A percentile compares a stretch with the other conserved stretches of the same genome.
phyloP scores from a whole-genome alignment of 2,797 vertebrate species.

The Eleutherodactylus coqui region DNA sequence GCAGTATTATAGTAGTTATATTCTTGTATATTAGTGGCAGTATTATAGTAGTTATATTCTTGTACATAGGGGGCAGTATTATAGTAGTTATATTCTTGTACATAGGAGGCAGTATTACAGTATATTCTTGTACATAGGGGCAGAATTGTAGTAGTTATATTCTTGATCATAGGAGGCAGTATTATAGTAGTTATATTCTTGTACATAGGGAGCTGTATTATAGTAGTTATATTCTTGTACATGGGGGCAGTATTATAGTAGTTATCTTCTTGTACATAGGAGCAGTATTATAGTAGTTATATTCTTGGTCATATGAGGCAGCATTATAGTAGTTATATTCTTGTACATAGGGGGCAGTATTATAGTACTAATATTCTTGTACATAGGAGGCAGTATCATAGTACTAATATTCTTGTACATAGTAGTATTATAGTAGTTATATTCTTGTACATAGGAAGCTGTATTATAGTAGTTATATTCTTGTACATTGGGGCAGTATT shows the following conservation, averaged over 20 bases:
- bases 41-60: slow-evolving; percentile 3
- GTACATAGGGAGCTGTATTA: not conserved
- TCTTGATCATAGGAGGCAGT: too few relatives aligned
- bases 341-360: not conserved
- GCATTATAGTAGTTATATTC: slow-evolving; percentile 12
- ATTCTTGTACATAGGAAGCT: slow-evolving; percentile 1
- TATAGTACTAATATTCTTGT: slow-evolving; percentile 8
- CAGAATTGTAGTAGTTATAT: not conserved
- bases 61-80: not conserved
- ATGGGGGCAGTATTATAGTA: not conserved
- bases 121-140: not conserved
- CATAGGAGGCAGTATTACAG: not conserved
- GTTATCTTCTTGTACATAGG: slow-evolving; percentile 1
- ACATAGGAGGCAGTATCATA: not conserved
- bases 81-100: slow-evolving; percentile 9
- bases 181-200: slow-evolving; percentile 4
- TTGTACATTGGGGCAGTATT: not conserved
- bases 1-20: slow-evolving; percentile 1
- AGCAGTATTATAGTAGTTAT: not conserved
- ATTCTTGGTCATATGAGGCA: too few relatives aligned
- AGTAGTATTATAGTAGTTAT: slow-evolving; percentile 11
- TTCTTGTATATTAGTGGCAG: too few relatives aligned
- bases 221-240: slow-evolving; percentile 4
- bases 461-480: slow-evolving; percentile 3
- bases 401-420: slow-evolving; percentile 3